Base-by-base conservation (phyloP, 1,140 invertebrate species). In the Goniozus legneri region DNA sequence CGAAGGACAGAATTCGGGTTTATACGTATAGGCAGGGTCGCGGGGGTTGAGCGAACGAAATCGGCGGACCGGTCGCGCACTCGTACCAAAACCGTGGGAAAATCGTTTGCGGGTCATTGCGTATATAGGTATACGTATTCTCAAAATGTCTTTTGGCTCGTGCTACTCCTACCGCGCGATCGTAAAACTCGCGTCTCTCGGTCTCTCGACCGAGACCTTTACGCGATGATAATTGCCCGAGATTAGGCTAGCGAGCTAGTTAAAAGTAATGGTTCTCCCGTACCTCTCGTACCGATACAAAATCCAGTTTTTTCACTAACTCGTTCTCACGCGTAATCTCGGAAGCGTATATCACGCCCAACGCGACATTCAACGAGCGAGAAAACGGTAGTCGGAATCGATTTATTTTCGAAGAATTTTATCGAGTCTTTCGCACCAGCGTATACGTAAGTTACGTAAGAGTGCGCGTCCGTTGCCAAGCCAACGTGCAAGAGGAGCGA, bases 21-120 rank as follows among this genome's bases (percentile, higher is more conserved):
- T n/a, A n/a, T n/a, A n/a, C n/a, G n/a, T n/a, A n/a, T n/a, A n/a
- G n/a, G n/a, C n/a, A n/a, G n/a, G n/a, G n/a, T n/a, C n/a, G n/a
- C n/a, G n/a, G n/a, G n/a, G n/a, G n/a, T n/a, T n/a, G n/a, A n/a
- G n/a, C n/a, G n/a, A n/a, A n/a, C n/a, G n/a, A n/a, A n/a, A n/a
- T n/a, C n/a, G n/a, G n/a, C n/a, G n/a, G n/a, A n/a, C n/a, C n/a
- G n/a, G n/a, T n/a, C n/a, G n/a, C n/a, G n/a, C n/a, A n/a, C n/a
- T n/a, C n/a, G n/a, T n/a, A n/a, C n/a, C n/a, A n/a, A n/a, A 6
- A 27, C 58, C 69, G 69, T 71, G 71, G 70, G 69, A 73, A n/a
- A 74, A 63, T 67, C 58, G 60, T 61, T 65, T 64, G 52, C 60
- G 61, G 66, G 60, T 66, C 70, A 71, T 39, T 49, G 37, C 20